Evolutionary conservation across 2,888 invertebrate species (phyloP).

Genomic region (Anodontia alba): DNA sequence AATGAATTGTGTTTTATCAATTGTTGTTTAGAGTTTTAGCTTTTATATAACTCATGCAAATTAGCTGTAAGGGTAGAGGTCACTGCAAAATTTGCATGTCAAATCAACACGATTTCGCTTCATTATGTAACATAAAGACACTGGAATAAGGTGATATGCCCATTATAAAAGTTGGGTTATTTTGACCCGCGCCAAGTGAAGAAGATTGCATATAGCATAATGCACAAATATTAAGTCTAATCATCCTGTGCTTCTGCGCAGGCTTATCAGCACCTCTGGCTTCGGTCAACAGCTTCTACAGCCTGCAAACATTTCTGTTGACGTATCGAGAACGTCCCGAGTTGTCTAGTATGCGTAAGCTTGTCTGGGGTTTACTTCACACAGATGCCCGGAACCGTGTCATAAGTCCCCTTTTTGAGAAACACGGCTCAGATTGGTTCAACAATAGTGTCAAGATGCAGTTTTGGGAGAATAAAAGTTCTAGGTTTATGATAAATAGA

Average conservation of each 20-base stretch:
- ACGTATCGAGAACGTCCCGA: too few species aligned
- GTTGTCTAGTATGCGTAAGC: too few species aligned
- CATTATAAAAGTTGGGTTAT: neutral
- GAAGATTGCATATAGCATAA: too few species aligned
- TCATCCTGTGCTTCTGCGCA: too few species aligned
- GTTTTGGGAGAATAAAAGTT: neutral
- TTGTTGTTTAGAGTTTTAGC: neutral
- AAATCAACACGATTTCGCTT: conserved; percentile 41
- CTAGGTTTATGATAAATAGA: neutral
- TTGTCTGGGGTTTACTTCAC: too few species aligned
- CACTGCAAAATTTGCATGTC: conserved; percentile 61
- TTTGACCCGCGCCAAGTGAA: neutral
- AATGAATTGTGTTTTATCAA: neutral
- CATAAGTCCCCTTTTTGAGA: too few species aligned
- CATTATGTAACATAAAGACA: conserved; percentile 59
- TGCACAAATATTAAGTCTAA: too few species aligned
- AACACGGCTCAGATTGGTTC: too few species aligned
- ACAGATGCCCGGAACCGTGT: too few species aligned
- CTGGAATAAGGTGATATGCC: conserved; percentile 17
- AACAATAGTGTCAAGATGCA: conserved; percentile 9
- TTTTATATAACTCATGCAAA: conserved; percentile 56
- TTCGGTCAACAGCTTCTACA: too few species aligned
- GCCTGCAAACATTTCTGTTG: too few species aligned
- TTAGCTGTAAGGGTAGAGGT: conserved; percentile 43
- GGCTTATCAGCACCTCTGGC: too few species aligned